Evolutionary conservation across 2,113 vertebrate genomes (phyloP).

Genomic region (Mustelus asterias): DNA sequence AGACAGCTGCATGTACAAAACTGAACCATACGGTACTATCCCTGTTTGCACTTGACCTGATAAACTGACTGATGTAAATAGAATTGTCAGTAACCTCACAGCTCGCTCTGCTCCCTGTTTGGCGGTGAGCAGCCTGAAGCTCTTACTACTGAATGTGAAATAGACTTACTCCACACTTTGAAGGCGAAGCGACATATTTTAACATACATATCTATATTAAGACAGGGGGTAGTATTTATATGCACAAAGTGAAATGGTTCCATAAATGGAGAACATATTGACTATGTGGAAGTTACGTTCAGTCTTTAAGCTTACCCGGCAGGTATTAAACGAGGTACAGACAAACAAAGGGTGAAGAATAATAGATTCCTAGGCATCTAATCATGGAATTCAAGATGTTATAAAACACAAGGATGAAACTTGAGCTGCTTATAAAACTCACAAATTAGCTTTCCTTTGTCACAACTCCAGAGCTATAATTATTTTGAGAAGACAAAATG

Average conservation of each 20-base stretch:
- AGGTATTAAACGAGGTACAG: neutral
- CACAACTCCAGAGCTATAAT: neutral
- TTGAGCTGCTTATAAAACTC: conserved; percentile 1
- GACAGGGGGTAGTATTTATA: neutral
- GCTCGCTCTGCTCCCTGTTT: conserved; percentile 28
- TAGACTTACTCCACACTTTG: neutral
- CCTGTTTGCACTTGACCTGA: conserved; percentile 33
- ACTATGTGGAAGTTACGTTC: neutral
- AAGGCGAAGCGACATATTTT: neutral
- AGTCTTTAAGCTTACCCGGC: neutral
- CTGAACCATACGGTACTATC: conserved; percentile 20
- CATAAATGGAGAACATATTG: neutral
- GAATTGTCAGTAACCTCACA: conserved; percentile 35
- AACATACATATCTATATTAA: neutral
- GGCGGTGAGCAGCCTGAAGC: conserved; percentile 24
- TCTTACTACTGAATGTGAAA: neutral
- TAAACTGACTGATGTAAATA: conserved; percentile 33
- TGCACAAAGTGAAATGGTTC: neutral
- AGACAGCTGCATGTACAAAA: conserved; percentile 27
- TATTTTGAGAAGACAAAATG: conserved; percentile 1
- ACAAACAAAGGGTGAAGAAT: neutral
- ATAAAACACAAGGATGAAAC: neutral
- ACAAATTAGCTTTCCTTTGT: neutral
- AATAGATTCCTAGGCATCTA: neutral
- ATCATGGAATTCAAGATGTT: neutral